Base-by-base conservation (phyloP, 2,797 vertebrate species). In the Tokudaia muenninki region DNA sequence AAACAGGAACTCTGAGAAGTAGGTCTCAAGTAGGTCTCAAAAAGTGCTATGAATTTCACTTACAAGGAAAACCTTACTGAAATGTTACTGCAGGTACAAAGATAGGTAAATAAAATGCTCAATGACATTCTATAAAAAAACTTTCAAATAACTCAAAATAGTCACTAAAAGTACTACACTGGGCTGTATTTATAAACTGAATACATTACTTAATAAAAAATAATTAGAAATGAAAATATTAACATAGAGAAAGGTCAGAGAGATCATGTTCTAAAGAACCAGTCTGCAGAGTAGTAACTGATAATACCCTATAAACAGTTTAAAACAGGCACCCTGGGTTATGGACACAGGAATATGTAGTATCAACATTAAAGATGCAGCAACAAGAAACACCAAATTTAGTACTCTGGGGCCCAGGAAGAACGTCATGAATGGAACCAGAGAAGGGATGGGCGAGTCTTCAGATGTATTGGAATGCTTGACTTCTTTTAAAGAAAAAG, bases 301-400 rank as follows among this genome's bases (percentile, higher is more conserved):
- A 80, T 37, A 91, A 59, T 16, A 96, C 67, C 44, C 52, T 86
- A 93, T 3, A 81, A 52, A 81, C 94, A 96, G 74, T 96, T 94
- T 94, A 89, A 96, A 96, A 84, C 74, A 95, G 67, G n/a, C 52
- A 96, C 87, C 93, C 92, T 50, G 67, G 24, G 24, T 79, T 91
- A 81, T 55, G 70, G 24, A 31, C 78, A 92, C 13, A 50, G 1
- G 92, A 16, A 65, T 22, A 50, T 65, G 52, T 12, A 78, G 37
- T 52, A 89, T 47, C 1, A 94, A 61, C 77, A 87, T 34, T 63
- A 89, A 92, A 72, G n/a, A 96, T 6, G 80, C 26, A 67, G 81
- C 78, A 90, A 82, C 19, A 63, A 75, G 21, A 77, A 82, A 65
- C 61, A 89, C 52, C 78, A 52, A 78, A 96, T 91, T 92, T 57